A percentile compares a stretch with the other conserved stretches of the same genome.
phyloP scores from a whole-genome alignment of 2,113 vertebrate genomes.

The Aptenodytes patagonicus region DNA sequence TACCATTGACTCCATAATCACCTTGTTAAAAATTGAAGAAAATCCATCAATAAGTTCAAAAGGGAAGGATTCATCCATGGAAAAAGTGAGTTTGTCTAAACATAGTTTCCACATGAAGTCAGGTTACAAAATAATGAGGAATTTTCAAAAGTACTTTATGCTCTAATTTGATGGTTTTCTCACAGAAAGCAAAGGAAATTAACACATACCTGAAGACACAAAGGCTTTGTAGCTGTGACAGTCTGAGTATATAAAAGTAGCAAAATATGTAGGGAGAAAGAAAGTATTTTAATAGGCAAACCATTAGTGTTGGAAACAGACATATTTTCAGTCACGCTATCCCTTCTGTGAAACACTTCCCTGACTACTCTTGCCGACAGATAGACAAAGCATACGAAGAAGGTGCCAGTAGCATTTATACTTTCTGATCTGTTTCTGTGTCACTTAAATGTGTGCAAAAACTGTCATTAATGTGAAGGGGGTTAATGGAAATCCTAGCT shows the following conservation, averaged over 20 bases:
- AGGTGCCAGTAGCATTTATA: neutral
- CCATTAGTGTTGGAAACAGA: neutral
- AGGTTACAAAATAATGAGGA: neutral
- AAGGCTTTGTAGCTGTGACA: neutral
- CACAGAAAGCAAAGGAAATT: neutral
- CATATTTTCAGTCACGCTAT: neutral
- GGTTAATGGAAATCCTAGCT: neutral
- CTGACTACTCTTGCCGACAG: neutral
- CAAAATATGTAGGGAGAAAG: neutral
- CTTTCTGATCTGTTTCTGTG: neutral
- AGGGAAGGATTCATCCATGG: neutral
- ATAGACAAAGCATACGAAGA: neutral
- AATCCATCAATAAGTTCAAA: neutral
- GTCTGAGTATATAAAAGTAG: neutral
- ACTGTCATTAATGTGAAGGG: neutral
- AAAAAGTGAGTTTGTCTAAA: neutral
- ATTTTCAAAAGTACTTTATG: neutral
- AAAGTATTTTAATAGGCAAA: neutral
- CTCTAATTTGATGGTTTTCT: neutral
- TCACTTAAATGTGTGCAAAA: neutral
- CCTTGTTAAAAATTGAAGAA: neutral
- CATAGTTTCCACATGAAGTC: neutral
- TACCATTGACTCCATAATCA: neutral
- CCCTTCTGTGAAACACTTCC: neutral
- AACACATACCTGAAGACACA: neutral